Base-by-base conservation (phyloP, 2,113 vertebrate species). In the Rhea pennata region DNA sequence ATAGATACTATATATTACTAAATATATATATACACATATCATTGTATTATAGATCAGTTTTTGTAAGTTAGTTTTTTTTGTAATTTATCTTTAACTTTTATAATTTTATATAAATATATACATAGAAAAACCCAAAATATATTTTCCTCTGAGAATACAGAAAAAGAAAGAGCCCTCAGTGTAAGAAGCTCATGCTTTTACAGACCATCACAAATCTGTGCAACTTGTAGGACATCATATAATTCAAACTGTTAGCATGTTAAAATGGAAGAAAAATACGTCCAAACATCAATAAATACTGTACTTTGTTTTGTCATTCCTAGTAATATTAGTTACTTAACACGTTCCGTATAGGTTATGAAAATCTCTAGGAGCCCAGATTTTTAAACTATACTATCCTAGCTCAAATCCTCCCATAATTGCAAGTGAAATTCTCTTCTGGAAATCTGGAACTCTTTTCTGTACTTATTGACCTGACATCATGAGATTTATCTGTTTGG, bases 231-330 rank as follows among this genome's bases (percentile, higher is more conserved):
- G 39, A 76, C 69, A 44, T 69, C 20, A 59, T 44, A 83, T 0
- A 29, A 0, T 17, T 71, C 40, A 56, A 21, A 59, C 12, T 54
- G 64, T 8, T 5, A 59, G 10, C 39, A 40, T 0, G 0, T 8
- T 44, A 80, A 53, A 12, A 5, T 2, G 0, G 22, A 77, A 59
- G 23, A 40, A 69, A 83, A 88, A 15, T 16, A 54, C 13, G 4
- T 46, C 44, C 2, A 72, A 86, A 9, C 16, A 42, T 31, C 66
- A 78, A 53, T 40, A 73, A 51, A 56, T 15, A 66, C 6, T 1
- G 0, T 48, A 24, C 23, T 65, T 42, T 56, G 20, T 80, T 90
- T 24, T 76, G 22, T 17, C 6, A 15, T 54, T 86, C 64, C 31
- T 59, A 59, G 16, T 33, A 59, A 31, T 59, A 59, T 19, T 2